Evolutionary conservation across 2,888 invertebrate genomes (phyloP).

Genomic region (Epicampocera succincta): DNA sequence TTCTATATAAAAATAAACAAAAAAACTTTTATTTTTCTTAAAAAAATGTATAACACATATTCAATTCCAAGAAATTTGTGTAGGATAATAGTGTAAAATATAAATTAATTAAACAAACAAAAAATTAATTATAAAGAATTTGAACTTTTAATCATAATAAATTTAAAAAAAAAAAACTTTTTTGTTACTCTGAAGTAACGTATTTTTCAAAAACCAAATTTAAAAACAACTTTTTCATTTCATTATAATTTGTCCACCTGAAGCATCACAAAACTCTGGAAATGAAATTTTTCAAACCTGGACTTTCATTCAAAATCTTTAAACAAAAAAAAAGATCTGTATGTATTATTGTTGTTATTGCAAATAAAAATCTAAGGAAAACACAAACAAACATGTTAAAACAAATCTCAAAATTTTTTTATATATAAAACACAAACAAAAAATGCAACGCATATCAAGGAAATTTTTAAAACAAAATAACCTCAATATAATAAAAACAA

Average conservation of each 20-base stretch:
- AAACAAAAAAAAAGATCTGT: slow-evolving; percentile 50
- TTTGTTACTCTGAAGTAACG: too few species aligned
- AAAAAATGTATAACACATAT: slow-evolving; percentile 62
- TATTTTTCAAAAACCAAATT: slow-evolving; percentile 42
- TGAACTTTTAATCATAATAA: slow-evolving; percentile 3
- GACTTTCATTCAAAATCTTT: slow-evolving; percentile 58
- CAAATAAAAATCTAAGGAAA: slow-evolving; percentile 36
- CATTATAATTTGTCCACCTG: slow-evolving; percentile 62
- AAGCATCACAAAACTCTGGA: slow-evolving; percentile 44
- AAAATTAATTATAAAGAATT: slow-evolving; percentile 22
- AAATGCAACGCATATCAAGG: slow-evolving; percentile 70
- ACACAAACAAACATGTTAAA: slow-evolving; percentile 61
- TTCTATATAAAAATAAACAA: slow-evolving; percentile 22
- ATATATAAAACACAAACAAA: slow-evolving; percentile 39
- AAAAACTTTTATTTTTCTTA: slow-evolving; percentile 31
- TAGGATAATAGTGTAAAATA: slow-evolving; percentile 74
- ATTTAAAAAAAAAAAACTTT: neutral
- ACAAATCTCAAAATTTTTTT: slow-evolving; percentile 64
- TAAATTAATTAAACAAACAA: slow-evolving; percentile 26
- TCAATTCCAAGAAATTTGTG: slow-evolving; percentile 72
- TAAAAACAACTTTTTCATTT: slow-evolving; percentile 67
- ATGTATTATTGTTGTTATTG: slow-evolving; percentile 67
- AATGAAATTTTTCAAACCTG: slow-evolving; percentile 46
- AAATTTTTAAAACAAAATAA: slow-evolving; percentile 63
- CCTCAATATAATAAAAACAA: slow-evolving; percentile 70